Percentiles rank a stretch among this genome's conserved stretches.
phyloP scores from a whole-genome alignment of 1,140 invertebrate species.

The Ditylenchus dipsaci region DNA sequence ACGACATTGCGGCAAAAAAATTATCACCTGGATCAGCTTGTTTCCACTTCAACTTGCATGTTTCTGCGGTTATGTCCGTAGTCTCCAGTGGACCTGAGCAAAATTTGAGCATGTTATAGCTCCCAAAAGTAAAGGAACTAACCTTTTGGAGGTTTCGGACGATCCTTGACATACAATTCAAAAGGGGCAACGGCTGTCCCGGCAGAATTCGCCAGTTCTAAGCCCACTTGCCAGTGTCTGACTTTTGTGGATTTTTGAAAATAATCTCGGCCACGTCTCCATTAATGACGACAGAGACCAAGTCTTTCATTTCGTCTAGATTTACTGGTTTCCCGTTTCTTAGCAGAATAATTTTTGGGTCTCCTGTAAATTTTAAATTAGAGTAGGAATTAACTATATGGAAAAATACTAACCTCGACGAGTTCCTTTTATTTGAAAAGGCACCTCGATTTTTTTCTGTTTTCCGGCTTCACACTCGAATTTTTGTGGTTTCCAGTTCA shows the following conservation, averaged over 20 bases:
- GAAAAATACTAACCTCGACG: slow-evolving; percentile 35
- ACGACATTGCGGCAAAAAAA: too few relatives aligned
- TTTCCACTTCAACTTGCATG: slow-evolving; percentile 86
- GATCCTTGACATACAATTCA: slow-evolving; percentile 52
- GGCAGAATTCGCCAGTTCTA: slow-evolving; percentile 52
- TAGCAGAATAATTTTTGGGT: slow-evolving; percentile 52
- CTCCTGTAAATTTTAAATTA: slow-evolving; percentile 18
- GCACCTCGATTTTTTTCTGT: slow-evolving; percentile 48
- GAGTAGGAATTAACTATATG: neutral
- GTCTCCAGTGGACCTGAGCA: slow-evolving; percentile 74
- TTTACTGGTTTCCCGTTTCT: slow-evolving; percentile 56
- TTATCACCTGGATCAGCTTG: slow-evolving; percentile 59
- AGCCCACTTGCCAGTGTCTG: slow-evolving; percentile 55
- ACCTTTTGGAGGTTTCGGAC: slow-evolving; percentile 50
- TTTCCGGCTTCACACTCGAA: slow-evolving; percentile 58
- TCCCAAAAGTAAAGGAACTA: neutral
- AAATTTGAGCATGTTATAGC: slow-evolving; percentile 70
- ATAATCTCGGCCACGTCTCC: slow-evolving; percentile 56
- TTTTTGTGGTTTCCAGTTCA: slow-evolving; percentile 57
- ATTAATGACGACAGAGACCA: slow-evolving; percentile 50
- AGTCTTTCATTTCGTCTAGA: slow-evolving; percentile 48
- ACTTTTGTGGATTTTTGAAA: slow-evolving; percentile 56
- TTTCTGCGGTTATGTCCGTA: slow-evolving; percentile 81
- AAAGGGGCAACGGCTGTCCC: slow-evolving; percentile 55
- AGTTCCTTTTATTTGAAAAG: slow-evolving; percentile 55